Base-by-base conservation (phyloP, 2,888 invertebrate species). In the Ectobius pallidus region DNA sequence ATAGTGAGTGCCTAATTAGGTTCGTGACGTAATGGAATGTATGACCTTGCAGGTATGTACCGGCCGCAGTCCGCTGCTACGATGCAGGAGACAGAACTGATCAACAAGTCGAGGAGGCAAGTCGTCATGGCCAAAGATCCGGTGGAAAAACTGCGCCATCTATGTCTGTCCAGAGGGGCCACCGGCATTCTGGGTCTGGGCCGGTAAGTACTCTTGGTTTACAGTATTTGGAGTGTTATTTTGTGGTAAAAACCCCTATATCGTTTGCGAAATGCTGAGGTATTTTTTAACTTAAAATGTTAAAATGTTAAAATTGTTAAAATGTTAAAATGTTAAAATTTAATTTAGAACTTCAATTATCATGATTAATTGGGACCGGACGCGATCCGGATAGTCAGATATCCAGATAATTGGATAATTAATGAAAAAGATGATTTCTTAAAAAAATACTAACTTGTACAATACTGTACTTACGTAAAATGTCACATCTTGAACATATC, bases 131-230 rank as follows among this genome's bases (percentile, higher is more conserved):
- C 92, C 20, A 91, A 89, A 74, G 95, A 96, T 82, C 91, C 95
- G 0, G 83, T 96, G 73, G 93, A 97, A 83, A 91, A 91, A 81
- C 84, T 98, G 77, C 88, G 97, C 62, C 85, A 94, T 76, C 85
- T 93, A 76, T 96, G 97, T 82, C 86, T 97, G 69, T 87, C 92
- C 1, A 87, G 96, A 74, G 98, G 97, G 22, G 92, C 95, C 34
- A 89, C 89, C 30, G 97, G 97, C 70, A 95, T 98, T 80, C 87
- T 97, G 79, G 94, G 93, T 1, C 85, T 98, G 62, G 93, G 92
- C 79, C 91, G 95, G 93, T 94, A 82, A 84, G 84, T 76, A 4
- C 22, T 4, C 22, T 32, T 39, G 14, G 30, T 32, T 18, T n/a
- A 61, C 9, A 71, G 11, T 49, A 46, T n/a, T 9, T n/a, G n/a